Conservation (phyloP, 2,797 vertebrate genomes). For the Karalla daura region DNA sequence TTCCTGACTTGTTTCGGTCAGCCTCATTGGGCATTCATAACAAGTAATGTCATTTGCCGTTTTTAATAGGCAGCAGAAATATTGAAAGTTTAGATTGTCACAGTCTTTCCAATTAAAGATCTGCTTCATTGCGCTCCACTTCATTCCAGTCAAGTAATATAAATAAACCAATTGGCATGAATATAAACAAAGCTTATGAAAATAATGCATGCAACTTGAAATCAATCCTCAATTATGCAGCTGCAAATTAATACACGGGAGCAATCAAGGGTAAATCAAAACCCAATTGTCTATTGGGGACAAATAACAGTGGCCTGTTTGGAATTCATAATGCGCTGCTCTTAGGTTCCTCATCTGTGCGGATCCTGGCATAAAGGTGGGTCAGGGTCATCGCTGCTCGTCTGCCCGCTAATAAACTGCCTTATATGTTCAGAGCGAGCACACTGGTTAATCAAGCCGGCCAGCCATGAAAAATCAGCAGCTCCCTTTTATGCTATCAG, state of each 20-base stretch:
- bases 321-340: slow-evolving; percentile 56
- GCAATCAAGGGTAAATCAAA: slow-evolving; percentile 79
- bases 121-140: slow-evolving; percentile 71
- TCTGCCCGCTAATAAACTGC: slow-evolving; percentile 74
- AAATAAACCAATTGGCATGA: slow-evolving; percentile 71
- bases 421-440: slow-evolving; percentile 74
- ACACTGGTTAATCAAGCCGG: slow-evolving; percentile 78
- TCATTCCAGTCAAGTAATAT: slow-evolving; percentile 74
- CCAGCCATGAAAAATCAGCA: slow-evolving; percentile 79
- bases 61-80: slow-evolving; percentile 73
- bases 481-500: slow-evolving; percentile 70
- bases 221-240: slow-evolving; percentile 78
- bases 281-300: slow-evolving; percentile 69
- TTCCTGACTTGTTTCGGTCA: slow-evolving; percentile 27
- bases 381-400: slow-evolving; percentile 64
- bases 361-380: slow-evolving; percentile 46
- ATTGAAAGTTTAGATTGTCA: slow-evolving; percentile 76
- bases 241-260: slow-evolving; percentile 75
- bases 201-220: slow-evolving; percentile 72
- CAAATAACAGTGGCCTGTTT: slow-evolving; percentile 67
- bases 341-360: slow-evolving; percentile 45
- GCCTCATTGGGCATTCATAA: slow-evolving; percentile 66
- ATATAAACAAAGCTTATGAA: slow-evolving; percentile 75
- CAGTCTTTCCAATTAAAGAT: slow-evolving; percentile 77
- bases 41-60: slow-evolving; percentile 62